phyloP scores from a whole-genome alignment of 53 echinoderm and acorn worm species.

The Temnopleurus reevesii region DNA sequence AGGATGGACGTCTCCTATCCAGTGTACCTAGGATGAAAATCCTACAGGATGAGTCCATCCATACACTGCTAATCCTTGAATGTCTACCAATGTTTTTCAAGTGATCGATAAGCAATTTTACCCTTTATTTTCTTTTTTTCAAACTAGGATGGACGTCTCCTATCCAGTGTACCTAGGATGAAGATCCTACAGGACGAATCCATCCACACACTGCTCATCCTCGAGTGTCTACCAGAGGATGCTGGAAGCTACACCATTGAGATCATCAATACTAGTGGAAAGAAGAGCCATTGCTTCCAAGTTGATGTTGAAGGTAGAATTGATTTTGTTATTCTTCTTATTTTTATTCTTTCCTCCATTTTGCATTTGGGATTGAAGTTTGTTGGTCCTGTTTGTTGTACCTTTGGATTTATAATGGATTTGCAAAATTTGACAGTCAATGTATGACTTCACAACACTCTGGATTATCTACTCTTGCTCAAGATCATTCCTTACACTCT shows the following conservation, averaged over 20 bases:
- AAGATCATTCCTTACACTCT: too few relatives aligned
- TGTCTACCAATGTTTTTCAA: slow-evolving; percentile 62
- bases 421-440: too few relatives aligned
- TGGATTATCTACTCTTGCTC: too few relatives aligned
- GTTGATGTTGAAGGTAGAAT: slow-evolving; percentile 74
- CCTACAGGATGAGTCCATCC: slow-evolving; percentile 80
- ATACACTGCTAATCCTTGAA: slow-evolving; percentile 88
- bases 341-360: too few relatives aligned
- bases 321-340: too few relatives aligned
- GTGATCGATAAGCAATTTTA: background rate
- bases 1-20: slow-evolving; percentile 79
- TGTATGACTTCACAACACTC: too few relatives aligned
- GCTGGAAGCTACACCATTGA: slow-evolving; percentile 85
- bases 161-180: slow-evolving; percentile 71
- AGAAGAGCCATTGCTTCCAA: slow-evolving; percentile 63
- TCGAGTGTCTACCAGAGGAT: slow-evolving; percentile 84
- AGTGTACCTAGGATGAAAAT: slow-evolving; percentile 80
- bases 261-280: slow-evolving; percentile 72
- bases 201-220: slow-evolving; percentile 83
- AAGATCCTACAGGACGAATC: slow-evolving; percentile 89
- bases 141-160: slow-evolving; percentile 73
- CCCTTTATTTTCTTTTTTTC: background rate
- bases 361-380: too few relatives aligned
- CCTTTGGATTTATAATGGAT: too few relatives aligned
- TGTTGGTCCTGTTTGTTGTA: too few relatives aligned